Evolutionary conservation across 2,888 invertebrate species (phyloP).

Genomic region (Fragum sueziense): DNA sequence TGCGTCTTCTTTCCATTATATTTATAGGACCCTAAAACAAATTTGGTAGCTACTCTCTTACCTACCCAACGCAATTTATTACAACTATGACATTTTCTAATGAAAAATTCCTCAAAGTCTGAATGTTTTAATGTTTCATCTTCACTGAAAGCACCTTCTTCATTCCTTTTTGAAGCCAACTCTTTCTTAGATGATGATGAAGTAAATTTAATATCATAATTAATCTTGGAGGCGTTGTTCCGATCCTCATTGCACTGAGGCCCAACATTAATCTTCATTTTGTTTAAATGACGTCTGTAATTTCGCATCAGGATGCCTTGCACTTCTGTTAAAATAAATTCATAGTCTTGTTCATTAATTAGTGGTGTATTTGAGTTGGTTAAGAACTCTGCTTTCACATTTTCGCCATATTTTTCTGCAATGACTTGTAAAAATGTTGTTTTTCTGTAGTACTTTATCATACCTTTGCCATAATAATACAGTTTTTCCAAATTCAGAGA

Average conservation of each 20-base stretch:
- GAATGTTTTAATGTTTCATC: neutral
- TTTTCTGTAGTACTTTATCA: no score
- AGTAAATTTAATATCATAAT: neutral
- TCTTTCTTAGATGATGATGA: no score
- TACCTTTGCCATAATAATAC: no score
- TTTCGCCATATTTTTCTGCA: no score
- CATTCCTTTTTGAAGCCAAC: no score
- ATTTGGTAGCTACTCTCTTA: neutral
- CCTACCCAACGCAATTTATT: neutral
- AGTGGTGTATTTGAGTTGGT: no score
- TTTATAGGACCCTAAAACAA: neutral
- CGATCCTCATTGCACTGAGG: constrained; percentile 1
- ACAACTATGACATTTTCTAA: neutral
- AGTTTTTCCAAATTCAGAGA: no score
- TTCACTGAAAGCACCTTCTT: no score
- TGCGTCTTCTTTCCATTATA: neutral
- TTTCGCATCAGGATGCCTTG: neutral
- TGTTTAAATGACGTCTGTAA: neutral
- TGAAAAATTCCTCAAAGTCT: neutral
- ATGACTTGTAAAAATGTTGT: no score
- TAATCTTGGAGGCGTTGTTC: neutral
- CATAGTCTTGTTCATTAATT: no score
- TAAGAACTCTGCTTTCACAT: no score
- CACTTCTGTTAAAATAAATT: no score
- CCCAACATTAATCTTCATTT: neutral